phyloP scores from a whole-genome alignment of 2,797 vertebrate genomes.

The Pipistrellus pygmaeus region DNA sequence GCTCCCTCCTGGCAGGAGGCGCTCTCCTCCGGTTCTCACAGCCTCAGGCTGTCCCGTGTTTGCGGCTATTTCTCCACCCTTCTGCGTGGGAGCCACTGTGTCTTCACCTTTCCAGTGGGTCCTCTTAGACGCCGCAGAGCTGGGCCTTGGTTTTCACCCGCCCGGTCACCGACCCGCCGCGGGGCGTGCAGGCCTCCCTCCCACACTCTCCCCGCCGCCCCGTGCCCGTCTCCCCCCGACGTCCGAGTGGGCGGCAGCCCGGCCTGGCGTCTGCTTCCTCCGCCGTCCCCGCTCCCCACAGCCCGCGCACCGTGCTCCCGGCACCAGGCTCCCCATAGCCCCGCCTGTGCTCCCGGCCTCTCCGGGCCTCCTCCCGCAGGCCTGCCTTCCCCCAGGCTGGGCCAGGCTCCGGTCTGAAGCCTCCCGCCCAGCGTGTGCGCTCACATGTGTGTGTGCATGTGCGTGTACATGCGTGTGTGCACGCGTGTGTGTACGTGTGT shows the following conservation, averaged over 20 bases:
- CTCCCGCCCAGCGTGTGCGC: too few species aligned
- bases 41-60: not conserved
- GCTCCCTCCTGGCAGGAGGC: too few species aligned
- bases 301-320: fast-evolving
- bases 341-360: not conserved
- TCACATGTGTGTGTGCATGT: fast-evolving
- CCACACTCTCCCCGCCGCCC: not conserved
- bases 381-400: not conserved
- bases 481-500: too few species aligned
- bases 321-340: fast-evolving
- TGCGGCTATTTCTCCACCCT: not conserved
- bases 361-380: fast-evolving
- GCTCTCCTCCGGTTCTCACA: fast-evolving
- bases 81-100: not conserved
- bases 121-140: fast-evolving
- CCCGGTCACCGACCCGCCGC: fast-evolving
- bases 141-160: not conserved
- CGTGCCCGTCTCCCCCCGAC: fast-evolving
- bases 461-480: too few species aligned
- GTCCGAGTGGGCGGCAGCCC: fast-evolving
- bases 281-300: fast-evolving
- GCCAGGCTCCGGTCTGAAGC: fast-evolving
- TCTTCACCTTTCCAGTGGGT: not conserved
- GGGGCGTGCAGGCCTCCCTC: not conserved
- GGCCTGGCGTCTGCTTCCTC: too few species aligned